These are phyloP conservation scores for Lasaia peninsularis DNA, from an alignment of 1,140 invertebrate species.

Conservation along the genomic window DNA sequence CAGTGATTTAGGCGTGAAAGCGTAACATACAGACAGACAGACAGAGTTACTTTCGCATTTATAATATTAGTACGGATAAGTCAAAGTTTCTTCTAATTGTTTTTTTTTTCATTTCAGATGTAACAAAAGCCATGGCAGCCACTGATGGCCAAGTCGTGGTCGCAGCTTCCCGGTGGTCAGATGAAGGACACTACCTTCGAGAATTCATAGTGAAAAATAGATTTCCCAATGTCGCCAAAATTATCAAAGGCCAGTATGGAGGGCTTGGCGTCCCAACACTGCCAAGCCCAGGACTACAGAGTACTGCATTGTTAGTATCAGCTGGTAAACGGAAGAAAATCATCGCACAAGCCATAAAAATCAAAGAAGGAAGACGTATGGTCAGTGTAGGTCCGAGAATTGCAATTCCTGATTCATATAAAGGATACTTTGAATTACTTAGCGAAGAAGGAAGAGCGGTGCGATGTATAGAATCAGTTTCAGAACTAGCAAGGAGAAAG, in stretches of 20 bases:
- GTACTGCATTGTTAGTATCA: constrained; percentile 89
- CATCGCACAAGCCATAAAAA: constrained; percentile 92
- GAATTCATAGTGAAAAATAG: constrained; percentile 89
- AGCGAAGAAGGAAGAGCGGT: constrained; percentile 95
- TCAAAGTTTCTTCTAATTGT: background rate
- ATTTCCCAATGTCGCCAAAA: constrained; percentile 91
- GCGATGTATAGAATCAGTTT: constrained; percentile 91
- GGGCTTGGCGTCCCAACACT: constrained; percentile 91
- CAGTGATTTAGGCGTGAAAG: no score
- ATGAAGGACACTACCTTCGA: constrained; percentile 86
- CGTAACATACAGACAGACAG: no score
- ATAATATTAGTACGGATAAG: no score
- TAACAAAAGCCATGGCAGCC: constrained; percentile 83
- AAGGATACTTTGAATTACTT: constrained; percentile 95
- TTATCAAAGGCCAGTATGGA: constrained; percentile 94
- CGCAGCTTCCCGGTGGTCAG: constrained; percentile 90
- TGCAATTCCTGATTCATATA: constrained; percentile 92
- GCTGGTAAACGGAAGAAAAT: constrained; percentile 91
- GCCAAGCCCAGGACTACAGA: constrained; percentile 89
- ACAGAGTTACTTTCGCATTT: no score
- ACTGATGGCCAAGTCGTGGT: constrained; percentile 91
- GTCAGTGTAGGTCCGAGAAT: constrained; percentile 89
- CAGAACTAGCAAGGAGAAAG: constrained; percentile 86
- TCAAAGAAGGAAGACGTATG: constrained; percentile 89
- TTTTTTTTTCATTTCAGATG: constrained; percentile 55